Base-by-base conservation (phyloP, 2,888 invertebrate species). In the Mallateleia sp. region DNA sequence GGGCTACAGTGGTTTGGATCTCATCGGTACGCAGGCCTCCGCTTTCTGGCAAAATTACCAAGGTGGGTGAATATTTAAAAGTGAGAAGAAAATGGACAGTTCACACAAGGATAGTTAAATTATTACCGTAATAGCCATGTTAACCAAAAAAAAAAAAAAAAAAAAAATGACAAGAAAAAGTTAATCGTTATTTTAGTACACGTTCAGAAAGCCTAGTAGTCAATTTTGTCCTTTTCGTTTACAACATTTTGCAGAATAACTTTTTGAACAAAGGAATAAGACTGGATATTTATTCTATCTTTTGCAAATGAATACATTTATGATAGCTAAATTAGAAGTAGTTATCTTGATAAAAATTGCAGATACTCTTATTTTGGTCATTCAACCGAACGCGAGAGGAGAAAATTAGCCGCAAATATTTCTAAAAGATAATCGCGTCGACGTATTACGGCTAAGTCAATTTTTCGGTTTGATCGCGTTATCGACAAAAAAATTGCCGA, bases 41-140 rank as follows among this genome's bases (percentile, higher is more conserved):
- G 98, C 98, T 54, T 98, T 98, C 95, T 98, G 98, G 98, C 98
- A 98, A 95, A 98, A 98, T 95, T 98, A 98, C 95, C n/a, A n/a
- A n/a, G 98, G 98, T 98, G 95, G 96, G 97, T 95, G 9, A 38
- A 38, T 4, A 8, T 32, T 32, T 32, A 8, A n/a, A n/a, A n/a
- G n/a, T n/a, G n/a, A n/a, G n/a, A n/a, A n/a, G n/a, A n/a, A n/a
- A n/a, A n/a, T n/a, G n/a, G n/a, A n/a, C n/a, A n/a, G n/a, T n/a
- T n/a, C n/a, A n/a, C n/a, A n/a, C n/a, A n/a, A n/a, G n/a, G n/a
- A n/a, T n/a, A n/a, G n/a, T n/a, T n/a, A n/a, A n/a, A n/a, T n/a
- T n/a, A n/a, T n/a, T n/a, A n/a, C n/a, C n/a, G n/a, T n/a, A n/a
- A n/a, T n/a, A n/a, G n/a, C n/a, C n/a, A n/a, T n/a, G n/a, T n/a